Evolutionary conservation across 2,888 invertebrate species (phyloP), one percentile per base, ranked within the genome.

Genomic region (Eretmocerus hayati): DNA sequence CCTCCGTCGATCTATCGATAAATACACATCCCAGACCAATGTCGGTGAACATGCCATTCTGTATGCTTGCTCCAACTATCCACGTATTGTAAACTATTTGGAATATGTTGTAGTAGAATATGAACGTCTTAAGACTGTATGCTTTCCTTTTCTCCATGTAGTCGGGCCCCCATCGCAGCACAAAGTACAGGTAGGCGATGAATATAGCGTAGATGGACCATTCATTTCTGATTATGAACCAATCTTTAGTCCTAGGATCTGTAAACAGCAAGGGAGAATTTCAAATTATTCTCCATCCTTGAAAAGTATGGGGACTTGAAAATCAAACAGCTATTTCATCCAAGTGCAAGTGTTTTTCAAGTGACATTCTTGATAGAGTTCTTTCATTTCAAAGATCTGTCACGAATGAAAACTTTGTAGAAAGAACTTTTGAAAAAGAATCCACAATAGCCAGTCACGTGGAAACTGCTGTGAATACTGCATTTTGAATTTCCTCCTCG

Each of bases 71-170:
- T 35, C 58, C 61, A 5, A 59, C 58, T 18, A 63, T 37, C 46
- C 40, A 45, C 1, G 45, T 8, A 26, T 68, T 67, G 20, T 52
- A 39, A 1, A 65, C n/a, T 16, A 66, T 58, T 80, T 92, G 91
- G 41, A 81, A 65, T n/a, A 87, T 71, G 67, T 93, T 92, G 73
- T 92, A 93, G 59, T 78, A 74, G 50, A 82, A 77, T 56, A 92
- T 81, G 26, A 84, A 64, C 2, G 67, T 74, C 56, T 80, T 81
- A 23, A 91, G 69, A 11, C 81, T 71, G 63, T 79, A 84, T 0
- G 92, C 78, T 54, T 77, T 74, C 44, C 84, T 77, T 58, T 80
- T 70, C 61, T 75, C 76, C 91, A 93, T 93, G 58, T 78, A 78
- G 9, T 63, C 63, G 2, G 85, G 86, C 9, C 85, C 77, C 19